Conservation (phyloP, 2,888 invertebrate genomes). For the Pollenia amentaria region DNA sequence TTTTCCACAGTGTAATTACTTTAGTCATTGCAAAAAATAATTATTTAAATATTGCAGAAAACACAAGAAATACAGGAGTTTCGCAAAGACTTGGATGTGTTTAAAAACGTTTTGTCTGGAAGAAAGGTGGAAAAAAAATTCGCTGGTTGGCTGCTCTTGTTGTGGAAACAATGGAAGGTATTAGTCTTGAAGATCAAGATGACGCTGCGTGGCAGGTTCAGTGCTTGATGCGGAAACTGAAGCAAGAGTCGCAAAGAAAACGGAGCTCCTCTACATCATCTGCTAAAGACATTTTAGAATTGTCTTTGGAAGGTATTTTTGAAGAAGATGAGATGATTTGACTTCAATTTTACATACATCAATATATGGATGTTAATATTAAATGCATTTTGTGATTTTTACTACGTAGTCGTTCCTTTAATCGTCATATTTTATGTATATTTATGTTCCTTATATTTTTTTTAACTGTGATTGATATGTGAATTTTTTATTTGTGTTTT, state of each 20-base stretch:
- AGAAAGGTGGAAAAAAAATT: constrained; percentile 5
- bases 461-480: too few relatives aligned
- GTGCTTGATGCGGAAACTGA: neutral
- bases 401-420: too few relatives aligned
- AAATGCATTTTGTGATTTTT: too few relatives aligned
- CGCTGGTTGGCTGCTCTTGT: constrained; percentile 1
- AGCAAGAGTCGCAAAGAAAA: neutral
- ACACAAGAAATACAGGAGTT: neutral
- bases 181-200: neutral
- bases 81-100: neutral
- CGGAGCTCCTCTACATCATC: neutral
- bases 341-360: neutral
- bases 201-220: constrained; percentile 3
- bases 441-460: too few relatives aligned
- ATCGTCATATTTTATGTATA: too few relatives aligned
- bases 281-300: neutral
- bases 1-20: neutral
- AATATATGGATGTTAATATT: too few relatives aligned
- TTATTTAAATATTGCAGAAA: neutral
- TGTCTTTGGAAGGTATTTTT: neutral
- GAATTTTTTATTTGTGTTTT: too few relatives aligned
- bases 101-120: neutral
- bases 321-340: neutral
- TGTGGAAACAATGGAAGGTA: neutral
- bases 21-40: too few relatives aligned